Evolutionary conservation across 1,140 invertebrate genomes (phyloP).

Genomic region (Drosophila funebris): DNA sequence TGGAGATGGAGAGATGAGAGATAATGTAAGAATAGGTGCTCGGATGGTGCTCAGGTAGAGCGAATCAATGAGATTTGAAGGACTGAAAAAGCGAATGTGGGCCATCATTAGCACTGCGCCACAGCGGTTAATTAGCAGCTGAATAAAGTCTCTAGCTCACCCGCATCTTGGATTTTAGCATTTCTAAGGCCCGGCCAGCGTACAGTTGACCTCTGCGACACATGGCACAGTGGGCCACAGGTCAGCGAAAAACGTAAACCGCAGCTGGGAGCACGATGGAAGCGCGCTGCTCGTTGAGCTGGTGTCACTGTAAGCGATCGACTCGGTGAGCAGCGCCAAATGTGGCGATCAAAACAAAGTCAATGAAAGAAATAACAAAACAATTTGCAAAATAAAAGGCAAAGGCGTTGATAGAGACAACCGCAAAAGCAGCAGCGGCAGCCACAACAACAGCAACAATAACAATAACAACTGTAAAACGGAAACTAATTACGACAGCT

Average conservation of each 20-base stretch:
- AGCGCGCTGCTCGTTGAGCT: neutral
- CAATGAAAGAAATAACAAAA: conserved; percentile 23
- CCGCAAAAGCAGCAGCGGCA: conserved; percentile 9
- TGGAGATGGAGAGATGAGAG: neutral
- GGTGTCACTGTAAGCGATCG: conserved; percentile 11
- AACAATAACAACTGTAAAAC: conserved; percentile 33
- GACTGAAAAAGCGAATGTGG: conserved; percentile 49
- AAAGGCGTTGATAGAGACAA: conserved; percentile 6
- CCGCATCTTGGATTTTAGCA: conserved; percentile 60
- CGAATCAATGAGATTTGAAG: conserved; percentile 10
- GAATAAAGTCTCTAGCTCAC: conserved; percentile 26
- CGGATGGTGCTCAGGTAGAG: neutral
- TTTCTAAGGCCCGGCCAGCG: conserved; percentile 55
- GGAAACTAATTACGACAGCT: conserved; percentile 18
- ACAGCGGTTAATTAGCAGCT: conserved; percentile 41
- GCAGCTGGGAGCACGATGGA: neutral
- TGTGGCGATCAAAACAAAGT: conserved; percentile 39
- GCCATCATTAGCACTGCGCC: conserved; percentile 52
- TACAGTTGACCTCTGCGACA: conserved; percentile 28
- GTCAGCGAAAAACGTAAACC: neutral
- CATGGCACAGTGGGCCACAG: conserved; percentile 44
- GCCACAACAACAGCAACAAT: conserved; percentile 16
- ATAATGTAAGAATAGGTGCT: conserved; percentile 17
- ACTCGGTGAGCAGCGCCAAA: conserved; percentile 6
- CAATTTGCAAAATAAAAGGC: conserved; percentile 30